Evolutionary conservation across 1,140 invertebrate genomes (phyloP).

Genomic region (Drosophila suzukii): DNA sequence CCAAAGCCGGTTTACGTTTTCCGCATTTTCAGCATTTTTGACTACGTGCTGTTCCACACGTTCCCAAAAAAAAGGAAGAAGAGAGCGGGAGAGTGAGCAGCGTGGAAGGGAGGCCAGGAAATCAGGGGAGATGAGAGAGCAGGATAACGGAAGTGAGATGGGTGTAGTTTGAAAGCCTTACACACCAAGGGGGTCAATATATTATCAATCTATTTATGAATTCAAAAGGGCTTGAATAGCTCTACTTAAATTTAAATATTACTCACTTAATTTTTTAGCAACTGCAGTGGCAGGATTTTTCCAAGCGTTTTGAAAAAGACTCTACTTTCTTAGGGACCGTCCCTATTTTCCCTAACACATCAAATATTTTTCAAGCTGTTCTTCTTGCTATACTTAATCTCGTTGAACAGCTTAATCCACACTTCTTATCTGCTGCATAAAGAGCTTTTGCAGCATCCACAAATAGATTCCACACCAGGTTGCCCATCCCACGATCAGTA

Average conservation of each 20-base stretch:
- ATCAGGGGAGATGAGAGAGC: conserved; percentile 1
- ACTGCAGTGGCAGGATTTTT: not conserved
- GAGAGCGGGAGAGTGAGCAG: conserved; percentile 4
- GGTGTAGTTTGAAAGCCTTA: not conserved
- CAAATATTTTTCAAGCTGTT: not conserved
- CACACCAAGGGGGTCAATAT: not conserved
- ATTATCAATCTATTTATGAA: not conserved
- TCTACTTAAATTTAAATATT: not conserved
- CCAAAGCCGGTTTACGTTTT: conserved; percentile 20
- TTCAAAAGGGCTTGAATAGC: no score
- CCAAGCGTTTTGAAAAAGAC: not conserved
- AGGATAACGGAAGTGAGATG: conserved; percentile 3
- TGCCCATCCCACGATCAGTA: not conserved
- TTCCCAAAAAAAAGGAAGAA: not conserved
- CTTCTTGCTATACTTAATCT: not conserved
- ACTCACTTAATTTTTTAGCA: not conserved
- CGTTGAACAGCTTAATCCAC: not conserved
- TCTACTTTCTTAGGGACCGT: not conserved
- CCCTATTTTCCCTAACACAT: not conserved
- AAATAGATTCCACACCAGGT: not conserved
- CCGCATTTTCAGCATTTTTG: not conserved
- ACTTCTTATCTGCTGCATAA: conserved; percentile 3
- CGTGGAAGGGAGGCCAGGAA: not conserved
- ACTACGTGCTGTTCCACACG: conserved; percentile 61
- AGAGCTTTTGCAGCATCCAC: not conserved